A percentile compares a stretch with the other conserved stretches of the same genome.
Conservation (phyloP, 2,888 invertebrate genomes). For the Xestia rhomboidea region DNA sequence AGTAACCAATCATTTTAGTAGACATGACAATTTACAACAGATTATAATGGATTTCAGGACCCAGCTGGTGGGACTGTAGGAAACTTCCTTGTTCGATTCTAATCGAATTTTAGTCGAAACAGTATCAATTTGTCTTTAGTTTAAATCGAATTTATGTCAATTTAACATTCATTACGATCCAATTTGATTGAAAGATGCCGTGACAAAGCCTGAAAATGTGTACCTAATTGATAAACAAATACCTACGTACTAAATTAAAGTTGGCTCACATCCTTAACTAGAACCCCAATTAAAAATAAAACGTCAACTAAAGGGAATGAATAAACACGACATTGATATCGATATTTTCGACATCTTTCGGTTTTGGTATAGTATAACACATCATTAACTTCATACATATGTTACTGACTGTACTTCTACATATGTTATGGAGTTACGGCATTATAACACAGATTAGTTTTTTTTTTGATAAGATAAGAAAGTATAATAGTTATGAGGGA, state of each 20-base stretch:
- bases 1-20: conserved; percentile 17
- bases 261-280: background rate
- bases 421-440: too few relatives aligned
- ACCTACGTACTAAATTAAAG: background rate
- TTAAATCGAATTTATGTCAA: conserved; percentile 2
- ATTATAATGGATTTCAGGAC: background rate
- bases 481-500: background rate
- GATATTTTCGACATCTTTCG: background rate
- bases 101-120: conserved; percentile 7
- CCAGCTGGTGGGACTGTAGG: background rate
- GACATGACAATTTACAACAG: background rate
- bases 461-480: background rate
- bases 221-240: background rate
- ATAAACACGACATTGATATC: background rate
- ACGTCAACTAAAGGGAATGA: background rate
- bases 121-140: conserved; percentile 7
- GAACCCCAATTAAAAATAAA: background rate
- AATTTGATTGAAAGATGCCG: background rate
- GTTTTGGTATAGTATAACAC: too few relatives aligned
- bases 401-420: too few relatives aligned
- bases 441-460: background rate
- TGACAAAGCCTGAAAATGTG: background rate
- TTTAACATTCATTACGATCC: background rate
- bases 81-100: conserved; percentile 6
- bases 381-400: too few relatives aligned